Base-by-base conservation (phyloP, 2,888 invertebrate genomes). In the Eulithis testata region DNA sequence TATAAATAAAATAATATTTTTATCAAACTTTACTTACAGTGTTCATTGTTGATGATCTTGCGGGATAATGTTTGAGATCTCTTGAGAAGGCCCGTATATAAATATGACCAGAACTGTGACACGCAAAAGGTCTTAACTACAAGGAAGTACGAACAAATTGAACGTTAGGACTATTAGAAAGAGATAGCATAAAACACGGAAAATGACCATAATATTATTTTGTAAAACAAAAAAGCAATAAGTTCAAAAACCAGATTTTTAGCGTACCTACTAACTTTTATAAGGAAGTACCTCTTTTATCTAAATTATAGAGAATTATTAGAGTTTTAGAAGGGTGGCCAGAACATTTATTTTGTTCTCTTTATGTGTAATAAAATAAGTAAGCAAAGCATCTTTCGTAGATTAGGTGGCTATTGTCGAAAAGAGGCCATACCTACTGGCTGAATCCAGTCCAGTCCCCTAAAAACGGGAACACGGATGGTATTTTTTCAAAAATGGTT, bases 11-110 rank as follows among this genome's bases (percentile, higher is more conserved):
- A 53, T 45, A 12, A 27, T 54, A 56, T 49, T 21, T 44, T 11
- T 40, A 45, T 44, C 0, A 45, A 14, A 64, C 56, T 31, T 37
- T 63, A 78, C 79, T 81, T 72, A 81, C 80, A 59, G 75, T 73
- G 74, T 81, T 81, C 80, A 81, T 81, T 57, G 72, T 76, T 63
- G 70, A 63, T 56, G 54, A 59, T 66, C 58, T 73, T 65, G 70
- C 14, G 54, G 62, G 58, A 74, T 65, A 71, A 72, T 76, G 78
- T 64, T 55, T 63, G 51, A 43, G 61, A 21, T 55, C 52, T 54
- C n/a, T 9, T 53, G 11, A 43, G 37, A 60, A 61, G 62, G 44
- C 45, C 57, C 70, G 76, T 77, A 73, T 79, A 64, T 72, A 73
- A 68, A 53, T 59, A 58, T 54, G 60, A 58, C 44, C 9, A 8